Conservation (phyloP, 2,888 invertebrate species). For the Silvanus unidentatus region DNA sequence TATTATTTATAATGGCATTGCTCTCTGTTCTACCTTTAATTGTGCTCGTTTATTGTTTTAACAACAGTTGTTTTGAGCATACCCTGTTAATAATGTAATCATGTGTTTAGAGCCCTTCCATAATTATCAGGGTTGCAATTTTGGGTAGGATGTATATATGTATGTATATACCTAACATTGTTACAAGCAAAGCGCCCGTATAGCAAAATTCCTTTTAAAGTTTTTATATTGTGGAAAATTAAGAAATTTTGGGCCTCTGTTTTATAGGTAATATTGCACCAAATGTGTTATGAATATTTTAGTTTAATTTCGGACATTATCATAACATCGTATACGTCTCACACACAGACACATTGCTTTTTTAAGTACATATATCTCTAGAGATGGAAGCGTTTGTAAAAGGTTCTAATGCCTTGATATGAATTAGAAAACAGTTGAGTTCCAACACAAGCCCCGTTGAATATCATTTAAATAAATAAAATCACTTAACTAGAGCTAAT, state of each 20-base stretch:
- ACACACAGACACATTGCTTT: too few relatives aligned
- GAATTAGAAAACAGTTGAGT: too few relatives aligned
- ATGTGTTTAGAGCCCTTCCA: constrained; percentile 18
- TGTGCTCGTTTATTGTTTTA: constrained; percentile 14
- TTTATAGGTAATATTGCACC: neutral
- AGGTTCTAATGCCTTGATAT: too few relatives aligned
- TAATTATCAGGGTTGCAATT: constrained; percentile 20
- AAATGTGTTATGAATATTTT: too few relatives aligned
- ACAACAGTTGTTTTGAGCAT: constrained; percentile 16
- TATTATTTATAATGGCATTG: constrained; percentile 8
- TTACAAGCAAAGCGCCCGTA: constrained; percentile 7
- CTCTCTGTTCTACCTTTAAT: constrained; percentile 14
- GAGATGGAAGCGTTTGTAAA: too few relatives aligned
- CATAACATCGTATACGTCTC: too few relatives aligned
- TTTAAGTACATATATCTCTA: too few relatives aligned
- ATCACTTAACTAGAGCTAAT: too few relatives aligned
- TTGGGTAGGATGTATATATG: constrained; percentile 2
- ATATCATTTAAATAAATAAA: too few relatives aligned
- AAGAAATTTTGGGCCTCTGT: neutral
- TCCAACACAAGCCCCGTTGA: too few relatives aligned
- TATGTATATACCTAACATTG: too few relatives aligned
- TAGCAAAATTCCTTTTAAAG: constrained; percentile 9
- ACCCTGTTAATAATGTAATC: constrained; percentile 23
- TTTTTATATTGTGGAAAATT: constrained; percentile 8
- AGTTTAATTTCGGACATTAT: too few relatives aligned